Base-by-base conservation (phyloP, 2,797 vertebrate genomes). In the Sebastes taczanowskii region DNA sequence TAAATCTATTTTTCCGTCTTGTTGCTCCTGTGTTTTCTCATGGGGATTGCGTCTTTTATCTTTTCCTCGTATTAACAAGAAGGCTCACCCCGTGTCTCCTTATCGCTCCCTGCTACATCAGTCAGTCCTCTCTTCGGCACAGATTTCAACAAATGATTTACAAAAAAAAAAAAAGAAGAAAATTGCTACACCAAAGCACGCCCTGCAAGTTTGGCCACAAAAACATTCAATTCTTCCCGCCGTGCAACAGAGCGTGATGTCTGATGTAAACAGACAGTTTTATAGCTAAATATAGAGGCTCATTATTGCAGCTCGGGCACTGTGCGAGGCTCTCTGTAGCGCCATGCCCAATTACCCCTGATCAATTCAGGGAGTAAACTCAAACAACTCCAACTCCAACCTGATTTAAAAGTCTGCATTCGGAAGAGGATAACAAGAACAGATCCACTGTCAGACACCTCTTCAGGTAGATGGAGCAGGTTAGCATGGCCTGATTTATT, bases 211-310 rank as follows among this genome's bases (percentile, higher is more conserved):
- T 67, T 74, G 34, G 70, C 72, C 83, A 71, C 65, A 83, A 72
- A 81, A 72, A 78, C 60, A 46, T 65, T 83, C 42, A 66, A n/a
- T 77, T 78, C 25, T 27, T 71, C 69, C 73, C 6, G 9, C 77
- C 68, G 88, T 66, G 85, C 65, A 79, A 6, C 49, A 67, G 74
- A 88, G 78, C 71, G 46, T 56, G 68, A 80, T 66, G 80, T 23
- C 81, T 89, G 84, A 84, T 82, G 83, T 86, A 92, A 90, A 92
- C 84, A 91, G 72, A 87, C 78, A 71, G 67, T 82, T 88, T 91
- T 85, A 82, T 23, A 71, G 78, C 82, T 84, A 89, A 87, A 89
- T 82, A 55, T 79, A 85, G 79, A 65, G 65, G 70, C 81, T 90
- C 85, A 63, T 91, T 91, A 91, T 83, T 86, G 80, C 82, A 56